These are phyloP conservation scores for Ormyrus nitidulus DNA, from an alignment of 2,888 invertebrate genomes.

Conservation along the genomic window DNA sequence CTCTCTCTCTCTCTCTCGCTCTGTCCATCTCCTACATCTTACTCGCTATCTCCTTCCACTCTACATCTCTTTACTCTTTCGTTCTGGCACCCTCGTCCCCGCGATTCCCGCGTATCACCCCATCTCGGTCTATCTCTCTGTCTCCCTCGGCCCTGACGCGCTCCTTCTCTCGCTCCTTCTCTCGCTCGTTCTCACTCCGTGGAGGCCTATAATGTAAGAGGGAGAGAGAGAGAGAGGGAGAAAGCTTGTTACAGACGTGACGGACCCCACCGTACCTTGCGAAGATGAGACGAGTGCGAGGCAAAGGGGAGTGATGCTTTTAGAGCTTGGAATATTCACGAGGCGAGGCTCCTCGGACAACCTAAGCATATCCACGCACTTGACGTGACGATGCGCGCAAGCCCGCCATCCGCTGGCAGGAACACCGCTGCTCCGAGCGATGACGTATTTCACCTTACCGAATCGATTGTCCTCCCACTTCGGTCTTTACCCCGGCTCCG, in stretches of 20 bases:
- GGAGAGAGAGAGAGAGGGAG: slow-evolving; percentile 52
- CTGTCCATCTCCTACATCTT: slow-evolving; percentile 63
- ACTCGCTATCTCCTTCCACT: slow-evolving; percentile 49
- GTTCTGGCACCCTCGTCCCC: slow-evolving; percentile 25
- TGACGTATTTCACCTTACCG: too few species aligned
- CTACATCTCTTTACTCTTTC: slow-evolving; percentile 43
- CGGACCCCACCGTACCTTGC: slow-evolving; percentile 73
- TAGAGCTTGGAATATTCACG: slow-evolving; percentile 75
- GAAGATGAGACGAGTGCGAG: slow-evolving; percentile 58
- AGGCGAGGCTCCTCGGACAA: slow-evolving; percentile 62
- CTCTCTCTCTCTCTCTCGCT: slow-evolving; percentile 42
- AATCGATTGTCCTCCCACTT: slow-evolving; percentile 8
- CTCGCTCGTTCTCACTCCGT: slow-evolving; percentile 29
- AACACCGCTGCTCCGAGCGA: too few species aligned
- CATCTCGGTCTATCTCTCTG: slow-evolving; percentile 45
- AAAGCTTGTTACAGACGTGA: slow-evolving; percentile 74
- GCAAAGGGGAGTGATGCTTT: slow-evolving; percentile 67
- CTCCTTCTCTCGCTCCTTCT: neutral
- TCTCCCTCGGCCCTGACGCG: too few species aligned
- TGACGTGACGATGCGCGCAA: slow-evolving; percentile 12
- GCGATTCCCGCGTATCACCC: slow-evolving; percentile 8
- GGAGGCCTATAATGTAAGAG: slow-evolving; percentile 62
- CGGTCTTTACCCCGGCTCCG: neutral
- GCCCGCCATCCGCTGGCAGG: neutral
- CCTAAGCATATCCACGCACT: slow-evolving; percentile 61